These are phyloP conservation scores for Cacoxenus indagator DNA, from an alignment of 2,888 invertebrate genomes.

Conservation along the genomic window DNA sequence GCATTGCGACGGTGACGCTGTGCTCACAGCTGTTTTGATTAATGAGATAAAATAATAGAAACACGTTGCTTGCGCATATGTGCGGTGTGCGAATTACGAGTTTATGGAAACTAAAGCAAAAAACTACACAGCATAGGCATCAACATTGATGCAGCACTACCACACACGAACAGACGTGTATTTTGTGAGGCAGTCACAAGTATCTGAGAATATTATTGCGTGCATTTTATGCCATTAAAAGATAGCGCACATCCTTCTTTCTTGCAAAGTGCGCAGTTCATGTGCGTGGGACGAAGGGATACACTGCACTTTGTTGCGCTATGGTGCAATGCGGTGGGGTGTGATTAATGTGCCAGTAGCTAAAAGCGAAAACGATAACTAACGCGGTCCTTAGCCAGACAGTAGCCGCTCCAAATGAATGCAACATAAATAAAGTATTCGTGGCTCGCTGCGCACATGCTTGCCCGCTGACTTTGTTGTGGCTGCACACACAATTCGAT, in stretches of 20 bases:
- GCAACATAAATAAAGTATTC: conserved; percentile 1
- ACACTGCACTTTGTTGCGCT: neutral
- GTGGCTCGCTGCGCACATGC: neutral
- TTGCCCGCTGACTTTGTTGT: neutral
- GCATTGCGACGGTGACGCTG: too few relatives aligned
- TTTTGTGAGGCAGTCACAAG: too few relatives aligned
- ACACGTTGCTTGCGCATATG: neutral
- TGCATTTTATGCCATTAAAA: too few relatives aligned
- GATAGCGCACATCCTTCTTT: too few relatives aligned
- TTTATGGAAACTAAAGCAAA: too few relatives aligned
- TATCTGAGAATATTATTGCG: too few relatives aligned
- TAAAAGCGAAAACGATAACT: conserved; percentile 60
- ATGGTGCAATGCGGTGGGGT: conserved; percentile 46
- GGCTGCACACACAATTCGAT: neutral
- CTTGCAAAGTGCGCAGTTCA: too few relatives aligned
- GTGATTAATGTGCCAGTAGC: conserved; percentile 30
- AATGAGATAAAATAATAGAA: neutral
- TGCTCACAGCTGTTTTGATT: neutral
- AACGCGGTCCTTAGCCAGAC: conserved; percentile 29
- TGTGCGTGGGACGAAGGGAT: too few relatives aligned
- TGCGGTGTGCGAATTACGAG: neutral
- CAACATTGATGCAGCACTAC: too few relatives aligned
- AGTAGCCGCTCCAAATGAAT: conserved; percentile 37
- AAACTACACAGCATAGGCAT: too few relatives aligned
- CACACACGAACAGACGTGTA: too few relatives aligned